Base-by-base conservation (phyloP, 2,888 invertebrate species). In the Loripinus fragilis region DNA sequence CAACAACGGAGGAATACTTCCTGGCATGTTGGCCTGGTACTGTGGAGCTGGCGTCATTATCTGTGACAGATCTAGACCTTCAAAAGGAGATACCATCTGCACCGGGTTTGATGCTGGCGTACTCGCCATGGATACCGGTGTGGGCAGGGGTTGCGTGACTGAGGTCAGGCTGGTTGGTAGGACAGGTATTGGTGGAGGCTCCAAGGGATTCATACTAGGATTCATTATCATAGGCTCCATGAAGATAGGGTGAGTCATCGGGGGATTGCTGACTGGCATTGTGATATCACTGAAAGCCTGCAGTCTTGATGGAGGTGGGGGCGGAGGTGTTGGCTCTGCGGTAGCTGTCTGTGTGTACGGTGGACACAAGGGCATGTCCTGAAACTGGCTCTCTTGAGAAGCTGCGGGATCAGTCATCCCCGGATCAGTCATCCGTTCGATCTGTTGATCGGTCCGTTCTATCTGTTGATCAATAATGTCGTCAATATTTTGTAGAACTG, bases 121-220 rank as follows among this genome's bases (percentile, higher is more conserved):
- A 20, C 75, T 76, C 8, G 72, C 75, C 12, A 74, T 75, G 41
- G 52, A 20, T 25, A 8, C 38, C 17, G 77, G 67, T 23, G 72
- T 72, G 23, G 83, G 77, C 5, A 71, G 68, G 8, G 81, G 78
- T 50, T 77, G 60, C 33, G 64, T 67, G 55, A 80, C 78, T 20
- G 80, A 76, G 30, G 81, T 78, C 60, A 81, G 76, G 45, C 17
- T 45, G 17, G 45, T 20, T 5, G 45, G 45, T 45, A 45, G 45
- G n/a, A 20, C n/a, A 15, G 45, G 45, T 45, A 45, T 20, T 17
- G 45, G 45, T 20, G 45, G 45, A 3, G 45, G 45, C n/a, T 45
- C 52, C 25, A 28, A n/a, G 52, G 52, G 52, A 23, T 52, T 23
- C 28, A 52, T 25, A 52, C 52, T 52, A 1, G 52, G 52, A n/a